A percentile compares a stretch with the other conserved stretches of the same genome.
Evolutionary conservation across 2,888 invertebrate species (phyloP).

Genomic region (Synanthedon vespiformis): DNA sequence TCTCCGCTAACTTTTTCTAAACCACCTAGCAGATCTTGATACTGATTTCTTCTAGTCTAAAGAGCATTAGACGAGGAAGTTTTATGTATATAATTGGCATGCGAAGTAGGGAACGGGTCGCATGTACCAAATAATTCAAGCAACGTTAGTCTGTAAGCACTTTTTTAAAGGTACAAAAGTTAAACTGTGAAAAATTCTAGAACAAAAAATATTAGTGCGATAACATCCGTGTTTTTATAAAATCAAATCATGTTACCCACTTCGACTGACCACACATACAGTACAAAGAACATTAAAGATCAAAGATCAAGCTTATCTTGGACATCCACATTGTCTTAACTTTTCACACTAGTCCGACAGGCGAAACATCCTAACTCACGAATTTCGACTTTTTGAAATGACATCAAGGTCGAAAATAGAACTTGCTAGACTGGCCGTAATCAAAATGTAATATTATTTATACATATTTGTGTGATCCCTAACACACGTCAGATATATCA

Average conservation of each 20-base stretch:
- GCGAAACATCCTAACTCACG: background rate
- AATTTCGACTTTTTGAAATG: background rate
- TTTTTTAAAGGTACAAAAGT: no score
- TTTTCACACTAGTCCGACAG: slow-evolving; percentile 2
- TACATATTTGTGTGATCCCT: slow-evolving; percentile 12
- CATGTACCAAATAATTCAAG: no score
- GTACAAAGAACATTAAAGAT: slow-evolving; percentile 1
- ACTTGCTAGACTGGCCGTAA: background rate
- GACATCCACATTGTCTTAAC: slow-evolving; percentile 5
- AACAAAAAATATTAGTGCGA: no score
- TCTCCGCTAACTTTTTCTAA: no score
- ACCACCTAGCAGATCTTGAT: no score
- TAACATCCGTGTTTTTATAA: no score
- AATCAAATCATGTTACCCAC: background rate
- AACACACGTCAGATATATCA: slow-evolving; percentile 18
- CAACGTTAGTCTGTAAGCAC: no score
- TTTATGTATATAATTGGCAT: no score
- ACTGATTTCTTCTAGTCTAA: no score
- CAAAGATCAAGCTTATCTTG: slow-evolving; percentile 3
- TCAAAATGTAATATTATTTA: slow-evolving; percentile 6
- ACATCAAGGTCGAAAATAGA: background rate
- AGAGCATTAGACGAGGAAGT: no score
- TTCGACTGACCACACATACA: slow-evolving; percentile 4
- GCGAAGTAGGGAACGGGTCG: no score
- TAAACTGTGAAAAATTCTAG: no score